Evolutionary conservation across 1,140 invertebrate species (phyloP), one percentile per base, ranked within the genome.

Genomic region (Neoseiulus cucumeris): DNA sequence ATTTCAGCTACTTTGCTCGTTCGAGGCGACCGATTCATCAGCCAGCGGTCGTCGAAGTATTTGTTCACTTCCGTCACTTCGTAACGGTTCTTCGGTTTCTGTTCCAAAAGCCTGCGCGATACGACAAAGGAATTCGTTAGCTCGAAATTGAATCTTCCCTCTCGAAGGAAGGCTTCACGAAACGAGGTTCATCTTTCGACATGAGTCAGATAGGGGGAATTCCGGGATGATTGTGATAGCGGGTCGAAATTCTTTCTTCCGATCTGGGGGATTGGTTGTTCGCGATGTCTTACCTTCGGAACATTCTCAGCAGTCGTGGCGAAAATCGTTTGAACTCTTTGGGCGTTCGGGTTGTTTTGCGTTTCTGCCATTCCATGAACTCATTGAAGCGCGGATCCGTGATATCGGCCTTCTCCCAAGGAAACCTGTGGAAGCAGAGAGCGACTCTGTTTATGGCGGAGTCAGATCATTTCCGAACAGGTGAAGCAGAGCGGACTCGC

Each of bases 341-440:
- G 22, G 84, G 84, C 25, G 84, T 81, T 70, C 84, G 83, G 28
- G 83, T 83, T 0, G 83, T 84, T 70, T 85, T 82, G 30, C 84
- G 75, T 67, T 82, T 81, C 65, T 85, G 80, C 80, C 85, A 88
- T 45, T 83, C 79, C 65, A 82, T 78, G 69, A 86, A 89, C 59
- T 82, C 77, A 25, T 72, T 81, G 65, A 72, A 72, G 2, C 51
- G 29, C 5, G 81, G 76, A 70, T 80, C 79, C 6, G 73, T 73
- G 28, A 76, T 74, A 69, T 87, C 85, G 0, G 91, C 91, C 75
- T 91, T 91, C 75, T 94, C 90, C 92, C 92, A 96, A n/a, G 92
- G 92, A 71, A 94, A 82, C 76, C 89, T 59, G 22, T 25, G 33
- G 4, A 25, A 29, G 14, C 0, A 59, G 14, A 17, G 1, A 59